phyloP scores from a whole-genome alignment of 2,888 invertebrate species.

The Cantharis rustica region DNA sequence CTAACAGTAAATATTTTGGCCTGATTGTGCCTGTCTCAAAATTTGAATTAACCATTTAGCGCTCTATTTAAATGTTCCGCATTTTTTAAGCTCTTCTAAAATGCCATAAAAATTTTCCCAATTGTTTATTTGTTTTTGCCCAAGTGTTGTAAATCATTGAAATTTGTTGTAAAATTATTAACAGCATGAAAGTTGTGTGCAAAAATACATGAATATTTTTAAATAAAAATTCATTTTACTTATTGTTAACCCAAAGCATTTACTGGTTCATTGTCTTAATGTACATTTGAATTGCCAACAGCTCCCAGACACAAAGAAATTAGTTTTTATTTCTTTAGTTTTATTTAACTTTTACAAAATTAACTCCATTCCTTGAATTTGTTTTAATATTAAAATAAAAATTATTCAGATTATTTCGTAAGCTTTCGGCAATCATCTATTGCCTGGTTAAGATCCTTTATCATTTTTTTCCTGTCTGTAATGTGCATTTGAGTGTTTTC shows the following conservation, averaged over 20 bases:
- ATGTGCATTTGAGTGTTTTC: too few species aligned
- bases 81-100: not conserved
- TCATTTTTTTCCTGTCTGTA: too few species aligned
- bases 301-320: too few species aligned
- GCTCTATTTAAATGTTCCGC: not conserved
- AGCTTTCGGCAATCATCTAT: too few species aligned
- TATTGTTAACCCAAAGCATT: not conserved
- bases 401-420: too few species aligned
- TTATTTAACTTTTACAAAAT: too few species aligned
- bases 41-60: not conserved
- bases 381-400: too few species aligned
- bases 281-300: too few species aligned
- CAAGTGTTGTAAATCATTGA: not conserved
- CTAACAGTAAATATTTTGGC: not conserved
- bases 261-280: too few species aligned
- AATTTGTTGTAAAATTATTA: not conserved
- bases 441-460: too few species aligned
- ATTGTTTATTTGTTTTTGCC: not conserved
- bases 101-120: not conserved
- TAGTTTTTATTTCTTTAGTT: too few species aligned
- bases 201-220: not conserved
- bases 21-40: not conserved
- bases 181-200: not conserved
- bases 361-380: too few species aligned
- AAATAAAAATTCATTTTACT: not conserved